These are phyloP conservation scores for Adoxophyes honmai DNA, from an alignment of 1,140 invertebrate genomes.

Conservation along the genomic window DNA sequence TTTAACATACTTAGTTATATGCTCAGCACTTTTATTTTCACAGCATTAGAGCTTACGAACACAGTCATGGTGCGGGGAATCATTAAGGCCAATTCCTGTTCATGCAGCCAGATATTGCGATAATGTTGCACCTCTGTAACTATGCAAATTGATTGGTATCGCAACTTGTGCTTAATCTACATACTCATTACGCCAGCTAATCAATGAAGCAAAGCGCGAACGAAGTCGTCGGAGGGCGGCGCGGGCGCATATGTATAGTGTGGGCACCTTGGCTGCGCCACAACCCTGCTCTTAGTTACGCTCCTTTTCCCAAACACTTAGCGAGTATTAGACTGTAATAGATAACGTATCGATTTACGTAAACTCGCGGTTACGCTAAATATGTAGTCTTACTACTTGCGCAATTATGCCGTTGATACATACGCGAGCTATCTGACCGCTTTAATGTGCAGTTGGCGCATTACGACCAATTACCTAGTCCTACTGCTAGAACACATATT, in stretches of 20 bases:
- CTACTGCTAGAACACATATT: neutral
- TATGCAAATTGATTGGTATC: conserved; percentile 15
- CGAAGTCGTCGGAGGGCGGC: neutral
- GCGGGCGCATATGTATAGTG: too few species aligned
- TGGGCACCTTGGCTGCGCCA: neutral
- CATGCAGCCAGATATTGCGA: conserved; percentile 9
- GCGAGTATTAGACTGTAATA: neutral
- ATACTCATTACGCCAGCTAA: conserved; percentile 9
- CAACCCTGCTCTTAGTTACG: neutral
- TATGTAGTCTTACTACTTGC: neutral
- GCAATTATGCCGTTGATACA: neutral
- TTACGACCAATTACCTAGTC: neutral
- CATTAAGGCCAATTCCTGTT: conserved; percentile 15
- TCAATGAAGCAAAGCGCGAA: conserved; percentile 1
- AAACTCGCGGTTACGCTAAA: neutral
- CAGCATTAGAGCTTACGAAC: neutral
- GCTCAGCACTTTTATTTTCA: neutral
- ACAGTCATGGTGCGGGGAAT: neutral
- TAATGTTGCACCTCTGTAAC: conserved; percentile 9
- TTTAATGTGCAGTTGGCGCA: neutral
- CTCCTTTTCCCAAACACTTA: conserved; percentile 2
- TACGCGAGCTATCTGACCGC: neutral
- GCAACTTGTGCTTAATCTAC: conserved; percentile 12
- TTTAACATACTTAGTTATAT: too few species aligned
- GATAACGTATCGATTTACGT: conserved; percentile 8